These are phyloP conservation scores for Pedetes capensis DNA, from an alignment of 2,113 vertebrate genomes.

Conservation along the genomic window DNA sequence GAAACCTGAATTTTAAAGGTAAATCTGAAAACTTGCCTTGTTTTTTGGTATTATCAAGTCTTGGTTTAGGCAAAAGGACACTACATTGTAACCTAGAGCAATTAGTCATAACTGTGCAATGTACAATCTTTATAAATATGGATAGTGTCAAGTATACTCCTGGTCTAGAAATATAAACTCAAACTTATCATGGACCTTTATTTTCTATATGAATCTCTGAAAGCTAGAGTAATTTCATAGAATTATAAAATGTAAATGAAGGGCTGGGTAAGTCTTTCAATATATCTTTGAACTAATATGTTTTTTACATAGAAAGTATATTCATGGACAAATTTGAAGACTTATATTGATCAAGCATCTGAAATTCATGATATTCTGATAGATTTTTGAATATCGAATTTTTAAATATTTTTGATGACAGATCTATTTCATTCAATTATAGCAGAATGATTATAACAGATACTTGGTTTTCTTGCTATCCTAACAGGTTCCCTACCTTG, in stretches of 20 bases:
- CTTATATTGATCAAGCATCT: neutral
- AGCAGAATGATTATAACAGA: neutral
- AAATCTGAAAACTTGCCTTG: neutral
- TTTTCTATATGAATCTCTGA: neutral
- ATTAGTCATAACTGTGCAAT: neutral
- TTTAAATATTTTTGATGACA: neutral
- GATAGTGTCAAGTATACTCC: neutral
- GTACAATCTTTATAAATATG: neutral
- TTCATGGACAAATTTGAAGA: neutral
- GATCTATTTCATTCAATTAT: neutral
- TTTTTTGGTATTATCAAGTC: neutral
- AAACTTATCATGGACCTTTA: neutral
- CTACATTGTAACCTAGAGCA: neutral
- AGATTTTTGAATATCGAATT: neutral
- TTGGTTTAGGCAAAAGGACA: neutral
- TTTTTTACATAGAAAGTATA: conserved; percentile 5
- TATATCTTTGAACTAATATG: neutral
- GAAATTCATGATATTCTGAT: neutral
- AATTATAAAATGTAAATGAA: conserved; percentile 3
- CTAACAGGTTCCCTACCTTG: neutral
- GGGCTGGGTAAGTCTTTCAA: neutral
- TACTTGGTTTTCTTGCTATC: neutral
- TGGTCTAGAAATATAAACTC: neutral
- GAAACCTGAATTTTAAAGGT: neutral
- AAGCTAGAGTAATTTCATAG: neutral